Conservation (phyloP, 2,113 vertebrate species). For the Tauraco erythrolophus region DNA sequence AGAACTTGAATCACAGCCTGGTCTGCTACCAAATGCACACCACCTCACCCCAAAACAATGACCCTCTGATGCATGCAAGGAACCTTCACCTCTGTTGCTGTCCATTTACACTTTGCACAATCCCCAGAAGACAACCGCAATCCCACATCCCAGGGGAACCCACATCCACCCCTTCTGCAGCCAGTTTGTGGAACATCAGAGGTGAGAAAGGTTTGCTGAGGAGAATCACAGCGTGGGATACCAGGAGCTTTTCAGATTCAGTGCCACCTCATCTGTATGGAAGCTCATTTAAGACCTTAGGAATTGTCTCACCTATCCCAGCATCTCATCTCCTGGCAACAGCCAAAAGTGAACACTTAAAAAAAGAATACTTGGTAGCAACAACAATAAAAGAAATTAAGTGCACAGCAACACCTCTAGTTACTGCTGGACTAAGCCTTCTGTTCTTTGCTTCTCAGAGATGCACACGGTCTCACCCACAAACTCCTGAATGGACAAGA, state of each 20-base stretch:
- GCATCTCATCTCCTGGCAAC: not conserved
- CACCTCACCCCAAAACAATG: rapidly evolving
- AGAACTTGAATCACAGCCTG: not conserved
- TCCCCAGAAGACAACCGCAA: not conserved
- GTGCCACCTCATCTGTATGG: not conserved
- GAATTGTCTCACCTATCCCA: not conserved
- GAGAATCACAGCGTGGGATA: not conserved
- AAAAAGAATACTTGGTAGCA: not conserved
- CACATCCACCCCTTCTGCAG: not conserved
- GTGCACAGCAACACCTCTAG: not conserved
- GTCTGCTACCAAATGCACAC: not conserved
- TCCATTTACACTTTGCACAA: not conserved
- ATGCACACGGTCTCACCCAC: not conserved
- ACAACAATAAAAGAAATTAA: not conserved
- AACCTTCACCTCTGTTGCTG: not conserved
- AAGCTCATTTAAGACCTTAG: not conserved
- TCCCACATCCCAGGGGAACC: not conserved
- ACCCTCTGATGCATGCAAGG: rapidly evolving
- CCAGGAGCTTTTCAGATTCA: not conserved
- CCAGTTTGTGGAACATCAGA: not conserved
- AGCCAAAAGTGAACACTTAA: not conserved
- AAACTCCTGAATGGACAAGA: not conserved
- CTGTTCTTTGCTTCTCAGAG: not conserved
- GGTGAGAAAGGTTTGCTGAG: not conserved
- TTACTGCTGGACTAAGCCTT: not conserved